phyloP scores from a whole-genome alignment of 1,140 invertebrate species.

The Heliconius hewitsoni region DNA sequence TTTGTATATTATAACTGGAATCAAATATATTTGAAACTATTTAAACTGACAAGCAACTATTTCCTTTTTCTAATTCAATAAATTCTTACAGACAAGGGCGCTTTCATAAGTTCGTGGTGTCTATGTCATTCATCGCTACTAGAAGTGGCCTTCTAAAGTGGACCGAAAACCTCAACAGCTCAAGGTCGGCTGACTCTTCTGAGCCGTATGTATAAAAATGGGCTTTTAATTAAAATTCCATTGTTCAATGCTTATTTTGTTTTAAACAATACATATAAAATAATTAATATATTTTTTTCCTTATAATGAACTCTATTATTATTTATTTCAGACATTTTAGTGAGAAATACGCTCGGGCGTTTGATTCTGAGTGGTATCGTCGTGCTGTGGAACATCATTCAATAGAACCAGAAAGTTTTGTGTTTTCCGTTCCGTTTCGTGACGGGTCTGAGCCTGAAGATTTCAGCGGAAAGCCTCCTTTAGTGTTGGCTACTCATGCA shows the following conservation, averaged over 20 bases:
- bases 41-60: background rate
- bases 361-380: constrained; percentile 95
- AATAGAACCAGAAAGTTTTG: constrained; percentile 93
- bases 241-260: constrained; percentile 6
- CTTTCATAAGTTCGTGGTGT: constrained; percentile 92
- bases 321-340: constrained; percentile 87
- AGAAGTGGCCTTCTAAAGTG: constrained; percentile 93
- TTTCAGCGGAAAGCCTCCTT: constrained; percentile 82
- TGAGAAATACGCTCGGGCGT: constrained; percentile 89
- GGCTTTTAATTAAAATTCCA: constrained; percentile 7
- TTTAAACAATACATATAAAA: background rate
- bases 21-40: no score
- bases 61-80: constrained; percentile 19
- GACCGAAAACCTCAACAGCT: constrained; percentile 85
- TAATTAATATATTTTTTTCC: background rate
- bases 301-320: background rate
- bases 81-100: constrained; percentile 87
- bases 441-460: constrained; percentile 76
- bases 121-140: constrained; percentile 93
- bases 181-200: constrained; percentile 78
- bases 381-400: constrained; percentile 94
- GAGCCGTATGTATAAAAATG: constrained; percentile 85
- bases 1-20: background rate
- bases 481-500: constrained; percentile 94
- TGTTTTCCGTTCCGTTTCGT: constrained; percentile 95